These are phyloP conservation scores for western clawed frog (Xenopus tropicalis) DNA, from an alignment of 2,113 vertebrate species.

Conservation along the genomic window UCB_Xtro_10.0 CM004448.2:148923001-148923500, in stretches of 20 bases:
- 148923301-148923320: neutral
- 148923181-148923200: neutral
- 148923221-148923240: neutral
- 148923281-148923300: conserved; percentile 17
- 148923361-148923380: conserved; percentile 3
- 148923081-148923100: neutral
- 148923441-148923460: too few species aligned
- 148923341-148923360: conserved; percentile 6
- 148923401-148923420: too few species aligned
- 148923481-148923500: too few species aligned
- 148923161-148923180: neutral
- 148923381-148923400: neutral
- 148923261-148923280: conserved; percentile 20
- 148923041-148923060: conserved; percentile 13
- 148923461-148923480: too few species aligned
- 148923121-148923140: conserved; percentile 24
- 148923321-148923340: conserved; percentile 19
- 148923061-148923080: neutral
- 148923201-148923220: neutral
- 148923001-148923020: neutral
- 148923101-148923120: neutral
- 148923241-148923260: neutral
- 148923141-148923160: neutral
- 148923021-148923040: neutral
- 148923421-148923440: too few species aligned